Base-by-base conservation (phyloP, 2,797 vertebrate species). In the Xiphorhynchus erythropygius region DNA sequence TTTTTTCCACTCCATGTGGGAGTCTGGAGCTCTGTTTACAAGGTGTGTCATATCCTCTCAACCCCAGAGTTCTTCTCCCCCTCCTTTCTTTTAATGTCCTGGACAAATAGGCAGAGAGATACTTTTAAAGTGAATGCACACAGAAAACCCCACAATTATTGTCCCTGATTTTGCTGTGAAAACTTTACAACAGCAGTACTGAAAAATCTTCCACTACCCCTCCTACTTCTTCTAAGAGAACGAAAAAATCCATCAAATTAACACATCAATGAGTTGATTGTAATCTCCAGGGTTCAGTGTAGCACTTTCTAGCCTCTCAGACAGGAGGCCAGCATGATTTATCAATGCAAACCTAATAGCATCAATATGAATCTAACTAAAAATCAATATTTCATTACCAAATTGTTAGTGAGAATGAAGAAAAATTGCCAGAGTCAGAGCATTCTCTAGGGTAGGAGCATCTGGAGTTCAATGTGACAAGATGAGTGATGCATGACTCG, bases 321-420 rank as follows among this genome's bases (percentile, higher is more conserved):
- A 98, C 98, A 98, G 98, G 98, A 98, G 98, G 97, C 98, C 97
- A 96, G 98, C 98, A 98, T 99, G 99, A 99, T 99, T 99, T 99
- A 99, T 99, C 99, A 99, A 99, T 99, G 99, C 99, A 99, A 99
- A 99, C 99, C 99, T 99, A 99, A 99, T 99, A 99, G 99, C 99
- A 99, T 99, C 99, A 99, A 99, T 99, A 99, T 99, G 99, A 99
- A 99, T 99, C 99, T 99, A 99, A 99, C 99, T 99, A 99, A 99
- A 99, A 99, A 99, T 99, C 99, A 99, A 99, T 99, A 99, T 99
- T 99, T 99, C 99, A 99, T 99, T 99, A 99, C 99, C 99, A 99
- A 99, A 99, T 99, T 99, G 99, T 99, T 99, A 99, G 99, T 98
- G 98, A 99, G 98, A 99, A 99, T 99, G 99, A 99, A 99, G 99